Percentiles rank a stretch among this genome's conserved stretches.
Evolutionary conservation across 2,113 vertebrate species (phyloP).

Genomic region (Gallinago media): DNA sequence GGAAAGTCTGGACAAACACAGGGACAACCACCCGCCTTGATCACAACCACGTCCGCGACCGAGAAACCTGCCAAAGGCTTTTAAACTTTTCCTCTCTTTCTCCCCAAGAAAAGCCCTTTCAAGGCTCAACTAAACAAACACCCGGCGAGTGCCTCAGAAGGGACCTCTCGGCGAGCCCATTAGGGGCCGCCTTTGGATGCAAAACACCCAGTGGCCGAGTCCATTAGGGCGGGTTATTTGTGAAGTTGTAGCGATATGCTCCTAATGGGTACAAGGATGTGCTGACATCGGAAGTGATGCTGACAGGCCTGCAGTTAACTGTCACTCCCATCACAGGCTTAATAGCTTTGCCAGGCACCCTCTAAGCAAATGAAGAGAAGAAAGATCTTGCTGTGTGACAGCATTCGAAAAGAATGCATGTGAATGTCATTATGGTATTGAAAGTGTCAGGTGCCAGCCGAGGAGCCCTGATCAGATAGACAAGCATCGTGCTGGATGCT

Average conservation of each 20-base stretch:
- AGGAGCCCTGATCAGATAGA: conserved; percentile 82
- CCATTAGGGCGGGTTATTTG: conserved; percentile 64
- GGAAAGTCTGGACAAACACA: neutral
- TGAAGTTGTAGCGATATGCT: conserved; percentile 64
- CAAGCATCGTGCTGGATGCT: conserved; percentile 78
- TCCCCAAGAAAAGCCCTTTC: neutral
- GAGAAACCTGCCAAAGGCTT: neutral
- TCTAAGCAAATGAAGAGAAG: conserved; percentile 81
- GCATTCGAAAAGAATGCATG: conserved; percentile 77
- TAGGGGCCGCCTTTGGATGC: conserved; percentile 51
- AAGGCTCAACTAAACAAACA: conserved; percentile 4
- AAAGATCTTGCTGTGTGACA: conserved; percentile 82
- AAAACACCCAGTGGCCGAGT: neutral
- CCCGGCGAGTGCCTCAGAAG: neutral
- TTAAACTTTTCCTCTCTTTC: neutral
- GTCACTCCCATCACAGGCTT: conserved; percentile 84
- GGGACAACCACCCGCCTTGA: neutral
- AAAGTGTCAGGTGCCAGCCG: conserved; percentile 82
- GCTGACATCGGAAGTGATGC: conserved; percentile 80
- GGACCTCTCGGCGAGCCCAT: neutral
- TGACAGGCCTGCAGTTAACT: conserved; percentile 83
- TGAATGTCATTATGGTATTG: conserved; percentile 84
- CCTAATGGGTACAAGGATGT: conserved; percentile 83
- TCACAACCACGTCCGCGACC: neutral
- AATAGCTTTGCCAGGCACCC: conserved; percentile 85